A percentile compares a stretch with the other conserved stretches of the same genome.
phyloP scores from a whole-genome alignment of 1,140 invertebrate genomes.

The Drosophila melanica region DNA sequence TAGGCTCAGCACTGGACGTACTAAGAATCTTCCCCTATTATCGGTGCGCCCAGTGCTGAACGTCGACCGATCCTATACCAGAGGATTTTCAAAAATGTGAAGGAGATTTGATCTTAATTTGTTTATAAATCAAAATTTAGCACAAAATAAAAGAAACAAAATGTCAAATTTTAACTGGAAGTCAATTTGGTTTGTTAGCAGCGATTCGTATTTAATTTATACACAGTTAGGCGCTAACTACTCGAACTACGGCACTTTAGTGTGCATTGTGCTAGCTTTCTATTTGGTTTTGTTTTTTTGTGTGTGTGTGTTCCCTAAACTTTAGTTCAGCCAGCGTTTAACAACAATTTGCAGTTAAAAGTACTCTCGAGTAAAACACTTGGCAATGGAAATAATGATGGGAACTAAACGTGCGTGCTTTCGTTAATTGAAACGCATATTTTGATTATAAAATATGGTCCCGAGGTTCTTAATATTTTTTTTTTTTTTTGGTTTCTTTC shows the following conservation, averaged over 20 bases:
- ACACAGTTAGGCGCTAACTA: slow-evolving; percentile 35
- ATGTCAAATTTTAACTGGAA: slow-evolving; percentile 52
- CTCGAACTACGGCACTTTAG: slow-evolving; percentile 45
- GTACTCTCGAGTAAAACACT: slow-evolving; percentile 37
- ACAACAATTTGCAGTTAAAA: slow-evolving; percentile 42
- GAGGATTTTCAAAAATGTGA: slow-evolving; percentile 13
- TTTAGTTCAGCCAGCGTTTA: slow-evolving; percentile 58
- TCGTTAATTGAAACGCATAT: slow-evolving; percentile 81
- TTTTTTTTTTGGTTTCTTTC: slow-evolving; percentile 54
- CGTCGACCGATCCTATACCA: background rate
- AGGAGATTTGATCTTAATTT: background rate
- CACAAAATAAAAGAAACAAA: slow-evolving; percentile 32
- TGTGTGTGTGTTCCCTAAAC: slow-evolving; percentile 59
- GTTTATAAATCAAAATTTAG: slow-evolving; percentile 33
- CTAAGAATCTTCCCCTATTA: slow-evolving; percentile 81
- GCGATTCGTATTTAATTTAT: slow-evolving; percentile 25
- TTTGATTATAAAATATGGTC: slow-evolving; percentile 84
- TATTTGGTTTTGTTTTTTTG: background rate
- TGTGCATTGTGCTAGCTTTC: slow-evolving; percentile 44
- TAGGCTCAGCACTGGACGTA: slow-evolving; percentile 58
- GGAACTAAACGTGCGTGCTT: slow-evolving; percentile 64
- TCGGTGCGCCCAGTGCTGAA: slow-evolving; percentile 54
- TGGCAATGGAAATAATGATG: slow-evolving; percentile 39
- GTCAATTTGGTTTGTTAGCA: slow-evolving; percentile 63
- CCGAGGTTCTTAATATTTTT: slow-evolving; percentile 78